Conservation (phyloP, 2,888 invertebrate species). For the Strigamia maritima region DNA sequence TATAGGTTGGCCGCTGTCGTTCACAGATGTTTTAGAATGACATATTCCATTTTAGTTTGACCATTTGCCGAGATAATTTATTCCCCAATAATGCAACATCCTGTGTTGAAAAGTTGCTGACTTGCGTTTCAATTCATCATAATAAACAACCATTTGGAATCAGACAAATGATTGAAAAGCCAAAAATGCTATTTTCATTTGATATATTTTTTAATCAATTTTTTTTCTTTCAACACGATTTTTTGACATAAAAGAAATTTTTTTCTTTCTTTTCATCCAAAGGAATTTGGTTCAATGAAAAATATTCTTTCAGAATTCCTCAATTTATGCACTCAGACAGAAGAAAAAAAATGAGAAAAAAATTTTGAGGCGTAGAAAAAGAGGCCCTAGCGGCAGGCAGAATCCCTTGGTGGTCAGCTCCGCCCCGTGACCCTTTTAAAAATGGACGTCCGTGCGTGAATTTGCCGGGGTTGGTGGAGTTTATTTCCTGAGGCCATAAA, state of each 20-base stretch:
- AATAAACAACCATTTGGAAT: constrained; percentile 6
- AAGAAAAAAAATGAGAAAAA: background rate
- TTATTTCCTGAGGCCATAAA: constrained; percentile 31
- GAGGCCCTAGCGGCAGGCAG: background rate
- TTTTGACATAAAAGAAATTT: too few species aligned
- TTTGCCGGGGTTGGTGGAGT: constrained; percentile 22
- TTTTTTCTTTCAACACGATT: background rate
- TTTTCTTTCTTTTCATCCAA: too few species aligned
- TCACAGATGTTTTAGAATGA: constrained; percentile 6
- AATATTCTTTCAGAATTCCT: background rate
- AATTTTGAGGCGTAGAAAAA: background rate
- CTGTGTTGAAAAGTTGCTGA: constrained; percentile 9
- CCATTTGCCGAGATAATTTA: constrained; percentile 9
- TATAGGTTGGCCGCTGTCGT: background rate
- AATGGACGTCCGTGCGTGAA: constrained; percentile 24
- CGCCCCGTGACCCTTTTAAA: constrained; percentile 27
- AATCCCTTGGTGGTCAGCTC: background rate
- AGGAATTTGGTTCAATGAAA: background rate
- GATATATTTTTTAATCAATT: background rate
- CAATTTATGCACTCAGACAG: background rate
- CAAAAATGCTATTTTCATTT: background rate
- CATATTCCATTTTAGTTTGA: constrained; percentile 10
- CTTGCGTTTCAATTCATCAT: background rate
- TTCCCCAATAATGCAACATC: constrained; percentile 10
- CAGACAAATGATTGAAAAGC: constrained; percentile 1